A percentile compares a stretch with the other conserved stretches of the same genome.
Conservation (phyloP, 2,888 invertebrate genomes). For the Blastobasis adustella region DNA sequence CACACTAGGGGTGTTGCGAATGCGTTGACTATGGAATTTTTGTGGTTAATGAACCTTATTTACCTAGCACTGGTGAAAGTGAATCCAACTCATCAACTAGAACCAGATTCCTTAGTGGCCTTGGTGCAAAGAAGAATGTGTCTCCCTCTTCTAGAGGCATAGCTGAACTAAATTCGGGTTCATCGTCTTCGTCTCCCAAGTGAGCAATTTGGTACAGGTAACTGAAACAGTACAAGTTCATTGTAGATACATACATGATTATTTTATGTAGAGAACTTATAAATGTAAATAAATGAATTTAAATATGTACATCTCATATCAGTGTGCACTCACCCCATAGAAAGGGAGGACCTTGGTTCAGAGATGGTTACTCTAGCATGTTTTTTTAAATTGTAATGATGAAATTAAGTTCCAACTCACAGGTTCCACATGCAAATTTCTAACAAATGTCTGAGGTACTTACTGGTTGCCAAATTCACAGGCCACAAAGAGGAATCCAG, state of each 20-base stretch:
- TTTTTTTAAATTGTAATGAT: constrained; percentile 29
- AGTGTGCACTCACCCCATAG: constrained; percentile 75
- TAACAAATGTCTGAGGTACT: constrained; percentile 62
- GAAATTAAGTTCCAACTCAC: constrained; percentile 33
- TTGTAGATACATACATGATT: neutral
- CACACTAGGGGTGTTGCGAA: neutral
- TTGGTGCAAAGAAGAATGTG: constrained; percentile 98
- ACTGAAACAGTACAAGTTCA: constrained; percentile 66
- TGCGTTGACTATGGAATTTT: too few relatives aligned
- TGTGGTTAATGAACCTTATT: constrained; percentile 2
- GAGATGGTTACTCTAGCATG: constrained; percentile 67
- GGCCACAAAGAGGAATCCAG: constrained; percentile 98
- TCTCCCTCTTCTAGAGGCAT: constrained; percentile 99
- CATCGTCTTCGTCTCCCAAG: constrained; percentile 98
- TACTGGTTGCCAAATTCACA: constrained; percentile 99
- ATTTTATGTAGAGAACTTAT: neutral
- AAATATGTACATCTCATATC: constrained; percentile 64
- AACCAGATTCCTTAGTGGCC: constrained; percentile 94
- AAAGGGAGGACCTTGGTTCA: constrained; percentile 78
- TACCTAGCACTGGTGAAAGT: constrained; percentile 92
- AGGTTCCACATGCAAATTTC: constrained; percentile 31
- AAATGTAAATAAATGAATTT: constrained; percentile 2
- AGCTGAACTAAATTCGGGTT: constrained; percentile 98
- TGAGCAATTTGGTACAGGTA: constrained; percentile 99
- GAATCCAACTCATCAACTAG: constrained; percentile 98